Evolutionary conservation across 2,888 invertebrate genomes (phyloP).

Genomic region (Dasysyrphus albostriatus): DNA sequence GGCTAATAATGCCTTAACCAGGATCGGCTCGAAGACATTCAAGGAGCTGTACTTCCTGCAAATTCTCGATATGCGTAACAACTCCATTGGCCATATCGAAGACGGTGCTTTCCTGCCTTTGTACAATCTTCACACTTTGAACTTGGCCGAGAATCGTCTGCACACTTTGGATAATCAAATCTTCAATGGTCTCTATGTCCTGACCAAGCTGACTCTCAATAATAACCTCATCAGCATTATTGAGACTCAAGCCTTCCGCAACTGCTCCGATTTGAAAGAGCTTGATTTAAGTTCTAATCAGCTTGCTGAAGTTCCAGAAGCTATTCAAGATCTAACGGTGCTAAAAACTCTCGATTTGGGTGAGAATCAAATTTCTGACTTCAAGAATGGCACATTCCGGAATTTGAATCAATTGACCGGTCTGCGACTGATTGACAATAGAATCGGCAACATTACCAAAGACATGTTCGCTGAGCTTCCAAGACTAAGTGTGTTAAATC

Average conservation of each 20-base stretch:
- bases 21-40: slow-evolving; percentile 93
- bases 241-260: slow-evolving; percentile 92
- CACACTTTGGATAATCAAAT: slow-evolving; percentile 92
- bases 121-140: slow-evolving; percentile 94
- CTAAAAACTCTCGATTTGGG: slow-evolving; percentile 95
- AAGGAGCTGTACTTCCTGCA: slow-evolving; percentile 94
- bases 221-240: slow-evolving; percentile 93
- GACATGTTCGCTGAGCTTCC: slow-evolving; percentile 95
- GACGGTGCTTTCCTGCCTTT: slow-evolving; percentile 94
- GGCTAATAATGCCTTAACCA: slow-evolving; percentile 93
- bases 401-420: slow-evolving; percentile 94
- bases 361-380: slow-evolving; percentile 94
- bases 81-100: slow-evolving; percentile 94
- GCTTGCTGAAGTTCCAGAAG: slow-evolving; percentile 91
- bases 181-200: slow-evolving; percentile 92
- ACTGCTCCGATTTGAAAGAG: slow-evolving; percentile 94
- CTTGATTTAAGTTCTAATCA: slow-evolving; percentile 95
- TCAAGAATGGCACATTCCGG: slow-evolving; percentile 93
- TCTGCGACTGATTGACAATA: slow-evolving; percentile 94
- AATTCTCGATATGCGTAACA: slow-evolving; percentile 93
- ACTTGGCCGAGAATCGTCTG: slow-evolving; percentile 93
- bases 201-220: slow-evolving; percentile 93
- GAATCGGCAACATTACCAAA: slow-evolving; percentile 92
- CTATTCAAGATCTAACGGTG: slow-evolving; percentile 91
- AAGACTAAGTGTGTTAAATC: slow-evolving; percentile 92